Evolutionary conservation across 2,888 invertebrate species (phyloP).

Genomic region (Brachynemurus nebulosus): DNA sequence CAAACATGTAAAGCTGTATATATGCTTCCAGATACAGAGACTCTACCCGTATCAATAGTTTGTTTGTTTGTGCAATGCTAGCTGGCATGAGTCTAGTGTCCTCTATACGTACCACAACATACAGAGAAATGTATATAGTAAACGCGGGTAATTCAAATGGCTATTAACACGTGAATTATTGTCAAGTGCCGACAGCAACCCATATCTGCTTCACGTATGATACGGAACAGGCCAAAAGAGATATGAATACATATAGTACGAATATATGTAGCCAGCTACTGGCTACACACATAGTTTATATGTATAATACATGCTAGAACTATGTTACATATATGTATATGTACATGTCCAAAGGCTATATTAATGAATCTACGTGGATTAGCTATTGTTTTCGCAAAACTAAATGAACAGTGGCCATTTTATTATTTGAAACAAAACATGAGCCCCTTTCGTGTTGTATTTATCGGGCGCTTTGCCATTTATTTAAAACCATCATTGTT

Average conservation of each 20-base stretch:
- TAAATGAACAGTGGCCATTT: slow-evolving; percentile 1
- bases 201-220: slow-evolving; percentile 19
- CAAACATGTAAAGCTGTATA: no score
- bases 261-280: no score
- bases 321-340: no score
- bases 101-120: background rate
- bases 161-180: slow-evolving; percentile 35
- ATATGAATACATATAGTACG: no score
- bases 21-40: no score
- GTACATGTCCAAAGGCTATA: slow-evolving; percentile 19
- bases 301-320: background rate
- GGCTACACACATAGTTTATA: no score
- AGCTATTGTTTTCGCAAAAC: slow-evolving; percentile 12
- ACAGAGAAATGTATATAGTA: background rate
- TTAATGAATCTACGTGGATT: slow-evolving; percentile 30
- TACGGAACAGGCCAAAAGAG: background rate
- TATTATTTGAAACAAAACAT: background rate
- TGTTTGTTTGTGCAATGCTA: background rate
- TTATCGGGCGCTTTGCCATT: no score
- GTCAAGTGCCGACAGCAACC: slow-evolving; percentile 32
- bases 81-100: slow-evolving; percentile 1
- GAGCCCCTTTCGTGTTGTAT: no score
- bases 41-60: no score
- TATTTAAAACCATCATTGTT: no score
- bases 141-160: slow-evolving; percentile 29